Evolutionary conservation across 2,888 invertebrate genomes (phyloP).

Genomic region (Erpobdella octoculata): DNA sequence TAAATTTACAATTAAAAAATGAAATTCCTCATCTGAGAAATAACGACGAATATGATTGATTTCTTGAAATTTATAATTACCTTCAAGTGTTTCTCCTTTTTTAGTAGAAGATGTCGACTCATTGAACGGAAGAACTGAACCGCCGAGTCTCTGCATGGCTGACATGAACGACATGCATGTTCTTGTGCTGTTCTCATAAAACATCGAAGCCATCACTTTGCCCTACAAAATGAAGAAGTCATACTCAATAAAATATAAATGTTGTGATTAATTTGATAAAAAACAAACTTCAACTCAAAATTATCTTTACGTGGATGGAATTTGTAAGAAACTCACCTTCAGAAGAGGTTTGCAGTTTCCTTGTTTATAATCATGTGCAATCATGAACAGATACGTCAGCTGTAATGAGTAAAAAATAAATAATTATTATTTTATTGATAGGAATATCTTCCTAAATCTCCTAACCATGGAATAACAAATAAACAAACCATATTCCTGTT

Average conservation of each 20-base stretch:
- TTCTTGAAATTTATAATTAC: too few species aligned
- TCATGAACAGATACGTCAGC: slow-evolving; percentile 83
- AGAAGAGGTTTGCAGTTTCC: slow-evolving; percentile 8
- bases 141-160: slow-evolving; percentile 92
- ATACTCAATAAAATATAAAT: background rate
- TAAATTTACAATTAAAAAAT: too few species aligned
- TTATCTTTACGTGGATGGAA: too few species aligned
- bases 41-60: too few species aligned
- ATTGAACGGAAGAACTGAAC: slow-evolving; percentile 81
- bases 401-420: slow-evolving; percentile 36
- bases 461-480: background rate
- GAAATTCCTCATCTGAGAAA: too few species aligned
- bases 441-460: background rate
- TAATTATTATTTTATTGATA: background rate
- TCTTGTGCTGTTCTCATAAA: slow-evolving; percentile 94
- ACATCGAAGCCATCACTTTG: slow-evolving; percentile 88
- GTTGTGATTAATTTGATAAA: background rate
- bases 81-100: slow-evolving; percentile 90
- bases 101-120: slow-evolving; percentile 82
- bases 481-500: slow-evolving; percentile 61
- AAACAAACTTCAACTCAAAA: background rate
- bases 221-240: slow-evolving; percentile 56
- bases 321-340: background rate
- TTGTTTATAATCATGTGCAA: slow-evolving; percentile 67
- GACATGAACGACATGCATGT: slow-evolving; percentile 91